Conservation (phyloP, 2,797 vertebrate genomes). For the Periparus ater region DNA sequence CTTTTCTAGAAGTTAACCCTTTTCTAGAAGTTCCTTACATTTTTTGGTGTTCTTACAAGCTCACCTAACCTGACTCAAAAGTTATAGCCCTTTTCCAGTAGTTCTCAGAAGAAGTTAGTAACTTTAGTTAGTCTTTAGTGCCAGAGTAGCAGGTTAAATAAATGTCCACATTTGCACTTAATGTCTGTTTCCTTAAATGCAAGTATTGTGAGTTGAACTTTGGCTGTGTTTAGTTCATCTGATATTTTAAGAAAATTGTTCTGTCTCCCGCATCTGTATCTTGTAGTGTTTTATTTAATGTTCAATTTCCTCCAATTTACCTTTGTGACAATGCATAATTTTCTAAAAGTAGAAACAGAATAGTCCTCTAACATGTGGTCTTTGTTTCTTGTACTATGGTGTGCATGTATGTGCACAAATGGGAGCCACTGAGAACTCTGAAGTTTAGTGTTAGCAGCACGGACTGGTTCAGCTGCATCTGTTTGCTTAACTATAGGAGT, state of each 20-base stretch:
- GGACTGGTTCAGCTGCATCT: too few relatives aligned
- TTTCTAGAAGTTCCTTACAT: not conserved
- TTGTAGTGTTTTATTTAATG: not conserved
- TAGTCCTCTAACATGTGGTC: not conserved
- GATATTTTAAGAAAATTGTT: not conserved
- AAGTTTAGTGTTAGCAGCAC: not conserved
- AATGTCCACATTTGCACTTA: not conserved
- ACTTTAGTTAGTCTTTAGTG: not conserved
- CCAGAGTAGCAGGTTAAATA: not conserved
- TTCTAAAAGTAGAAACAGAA: not conserved
- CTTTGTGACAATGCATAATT: not conserved
- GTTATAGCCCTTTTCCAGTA: not conserved
- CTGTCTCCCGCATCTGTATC: not conserved
- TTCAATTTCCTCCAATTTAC: fast-evolving
- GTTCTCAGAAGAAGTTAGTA: not conserved
- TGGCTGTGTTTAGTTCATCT: not conserved
- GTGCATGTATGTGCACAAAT: fast-evolving
- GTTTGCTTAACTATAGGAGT: not conserved
- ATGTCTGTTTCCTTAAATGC: not conserved
- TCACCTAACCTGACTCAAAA: not conserved
- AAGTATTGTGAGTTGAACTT: not conserved
- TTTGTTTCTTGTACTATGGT: not conserved
- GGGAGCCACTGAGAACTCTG: not conserved
- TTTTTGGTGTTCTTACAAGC: not conserved
- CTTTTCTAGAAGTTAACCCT: not conserved